A percentile compares a stretch with the other conserved stretches of the same genome.
Conservation (phyloP, 2,113 vertebrate species). For the Charina bottae region DNA sequence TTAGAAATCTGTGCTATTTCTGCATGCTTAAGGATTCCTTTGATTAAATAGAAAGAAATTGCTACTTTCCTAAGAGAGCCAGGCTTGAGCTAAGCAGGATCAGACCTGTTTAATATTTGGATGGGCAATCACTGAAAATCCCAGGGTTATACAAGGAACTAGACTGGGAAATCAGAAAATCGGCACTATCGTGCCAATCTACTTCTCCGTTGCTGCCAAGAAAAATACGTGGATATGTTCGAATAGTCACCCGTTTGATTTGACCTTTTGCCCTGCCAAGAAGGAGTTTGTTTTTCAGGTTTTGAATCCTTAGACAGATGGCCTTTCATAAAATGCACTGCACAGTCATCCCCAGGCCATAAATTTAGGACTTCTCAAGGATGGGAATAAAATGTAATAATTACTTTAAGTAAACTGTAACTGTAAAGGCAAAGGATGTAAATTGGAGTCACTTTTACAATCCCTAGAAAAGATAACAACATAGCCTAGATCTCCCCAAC, state of each 20-base stretch:
- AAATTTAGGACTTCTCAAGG: not conserved
- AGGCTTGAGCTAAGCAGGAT: not conserved
- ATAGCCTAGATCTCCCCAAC: not conserved
- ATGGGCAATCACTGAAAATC: not conserved
- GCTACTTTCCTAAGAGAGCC: not conserved
- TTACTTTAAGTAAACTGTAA: not conserved
- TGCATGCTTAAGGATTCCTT: not conserved
- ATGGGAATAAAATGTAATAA: not conserved
- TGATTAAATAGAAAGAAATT: not conserved
- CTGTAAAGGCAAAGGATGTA: not conserved
- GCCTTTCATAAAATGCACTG: not conserved
- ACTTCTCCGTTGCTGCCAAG: not conserved
- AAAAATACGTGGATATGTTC: not conserved
- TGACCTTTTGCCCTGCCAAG: not conserved
- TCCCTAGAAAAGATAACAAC: not conserved
- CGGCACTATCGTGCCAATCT: not conserved
- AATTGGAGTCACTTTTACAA: not conserved
- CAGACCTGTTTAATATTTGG: not conserved
- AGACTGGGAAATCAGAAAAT: not conserved
- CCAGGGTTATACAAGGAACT: not conserved
- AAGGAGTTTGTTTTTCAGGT: not conserved
- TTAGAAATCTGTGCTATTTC: not conserved
- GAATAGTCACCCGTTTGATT: not conserved
- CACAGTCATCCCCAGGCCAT: not conserved
- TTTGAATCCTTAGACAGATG: not conserved